phyloP scores from a whole-genome alignment of 2,888 invertebrate species.

The Emesis furor region DNA sequence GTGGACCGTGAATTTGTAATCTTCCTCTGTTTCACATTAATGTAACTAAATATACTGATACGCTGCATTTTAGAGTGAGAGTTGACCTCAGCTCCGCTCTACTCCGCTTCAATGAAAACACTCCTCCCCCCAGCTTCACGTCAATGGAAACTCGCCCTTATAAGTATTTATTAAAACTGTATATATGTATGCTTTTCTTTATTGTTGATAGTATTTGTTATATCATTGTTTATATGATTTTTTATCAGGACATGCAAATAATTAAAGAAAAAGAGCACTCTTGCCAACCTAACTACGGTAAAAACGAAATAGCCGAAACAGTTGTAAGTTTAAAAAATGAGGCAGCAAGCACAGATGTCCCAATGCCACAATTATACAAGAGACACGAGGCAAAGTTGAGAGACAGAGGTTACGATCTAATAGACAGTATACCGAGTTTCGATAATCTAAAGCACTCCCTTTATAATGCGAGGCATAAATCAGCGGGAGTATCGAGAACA shows the following conservation, averaged over 20 bases:
- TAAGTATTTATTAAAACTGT: slow-evolving; percentile 31
- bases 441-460: slow-evolving; percentile 23
- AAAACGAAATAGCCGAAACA: slow-evolving; percentile 37
- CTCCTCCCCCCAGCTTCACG: slow-evolving; percentile 25
- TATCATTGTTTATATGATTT: slow-evolving; percentile 14
- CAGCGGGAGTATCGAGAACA: slow-evolving; percentile 33
- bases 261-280: slow-evolving; percentile 34
- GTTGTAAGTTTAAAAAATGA: slow-evolving; percentile 31
- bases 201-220: slow-evolving; percentile 23
- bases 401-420: slow-evolving; percentile 35
- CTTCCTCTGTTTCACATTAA: too few relatives aligned
- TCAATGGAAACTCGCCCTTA: slow-evolving; percentile 31
- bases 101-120: slow-evolving; percentile 34
- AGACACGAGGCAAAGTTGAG: slow-evolving; percentile 34
- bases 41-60: too few relatives aligned
- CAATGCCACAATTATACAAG: slow-evolving; percentile 40
- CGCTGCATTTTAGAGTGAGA: too few relatives aligned
- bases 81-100: slow-evolving; percentile 15
- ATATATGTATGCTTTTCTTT: slow-evolving; percentile 13
- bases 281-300: slow-evolving; percentile 35
- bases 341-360: slow-evolving; percentile 29
- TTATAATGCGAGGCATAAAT: slow-evolving; percentile 35
- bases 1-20: background rate
- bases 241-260: slow-evolving; percentile 29
- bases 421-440: slow-evolving; percentile 35